Evolutionary conservation across 2,797 vertebrate species (phyloP).

Genomic region (Sternarchorhynchus goeldii): DNA sequence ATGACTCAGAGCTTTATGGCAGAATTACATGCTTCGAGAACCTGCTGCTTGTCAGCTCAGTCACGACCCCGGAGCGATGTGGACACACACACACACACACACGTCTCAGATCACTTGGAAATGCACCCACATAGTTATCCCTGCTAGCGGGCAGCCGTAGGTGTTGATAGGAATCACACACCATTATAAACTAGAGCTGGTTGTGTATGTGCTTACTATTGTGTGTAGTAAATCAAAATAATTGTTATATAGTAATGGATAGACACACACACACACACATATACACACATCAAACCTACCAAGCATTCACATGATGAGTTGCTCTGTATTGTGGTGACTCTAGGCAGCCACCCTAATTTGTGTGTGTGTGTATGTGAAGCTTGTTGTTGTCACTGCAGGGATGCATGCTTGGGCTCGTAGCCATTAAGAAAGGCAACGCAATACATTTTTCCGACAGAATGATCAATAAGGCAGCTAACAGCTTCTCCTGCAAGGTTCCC

Average conservation of each 20-base stretch:
- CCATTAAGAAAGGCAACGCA: slow-evolving; percentile 30
- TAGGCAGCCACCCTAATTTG: not conserved
- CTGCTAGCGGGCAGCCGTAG: slow-evolving; percentile 28
- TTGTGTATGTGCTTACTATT: not conserved
- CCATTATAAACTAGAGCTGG: slow-evolving; percentile 35
- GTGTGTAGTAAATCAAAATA: not conserved
- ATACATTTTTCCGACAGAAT: slow-evolving; percentile 52
- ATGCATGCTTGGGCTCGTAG: not conserved
- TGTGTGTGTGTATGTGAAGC: no score
- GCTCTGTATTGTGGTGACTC: not conserved
- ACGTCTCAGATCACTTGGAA: slow-evolving; percentile 34
- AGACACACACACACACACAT: not conserved
- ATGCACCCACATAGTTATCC: slow-evolving; percentile 44
- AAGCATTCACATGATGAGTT: not conserved
- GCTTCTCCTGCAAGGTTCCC: slow-evolving; percentile 47
- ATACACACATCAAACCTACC: slow-evolving; percentile 8
- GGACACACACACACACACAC: slow-evolving; percentile 20
- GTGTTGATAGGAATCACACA: slow-evolving; percentile 45
- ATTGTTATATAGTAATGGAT: slow-evolving; percentile 1
- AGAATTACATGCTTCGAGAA: slow-evolving; percentile 45
- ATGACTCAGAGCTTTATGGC: slow-evolving; percentile 51
- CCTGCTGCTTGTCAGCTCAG: slow-evolving; percentile 43
- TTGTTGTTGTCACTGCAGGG: no score
- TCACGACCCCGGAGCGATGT: slow-evolving; percentile 45
- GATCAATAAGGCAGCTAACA: slow-evolving; percentile 51